phyloP scores from a whole-genome alignment of 2,797 vertebrate species.

The Lagocephalus sceleratus region DNA sequence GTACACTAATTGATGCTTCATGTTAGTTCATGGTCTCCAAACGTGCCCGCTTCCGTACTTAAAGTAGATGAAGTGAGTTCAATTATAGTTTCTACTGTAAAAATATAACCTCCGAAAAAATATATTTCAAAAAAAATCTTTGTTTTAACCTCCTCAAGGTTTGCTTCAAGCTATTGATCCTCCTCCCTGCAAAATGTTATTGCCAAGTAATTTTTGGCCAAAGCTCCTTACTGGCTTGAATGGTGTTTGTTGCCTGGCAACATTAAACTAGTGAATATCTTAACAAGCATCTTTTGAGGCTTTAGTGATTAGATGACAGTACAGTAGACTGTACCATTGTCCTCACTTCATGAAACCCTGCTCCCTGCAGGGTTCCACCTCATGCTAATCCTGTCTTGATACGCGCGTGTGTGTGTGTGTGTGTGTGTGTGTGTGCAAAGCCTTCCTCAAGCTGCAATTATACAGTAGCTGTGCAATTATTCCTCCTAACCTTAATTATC shows the following conservation, averaged over 20 bases:
- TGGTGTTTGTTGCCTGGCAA: conserved; percentile 62
- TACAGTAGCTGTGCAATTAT: no score
- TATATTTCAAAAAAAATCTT: background rate
- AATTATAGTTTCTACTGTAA: background rate
- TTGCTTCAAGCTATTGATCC: conserved; percentile 3
- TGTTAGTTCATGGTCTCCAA: no score
- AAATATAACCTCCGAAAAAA: background rate
- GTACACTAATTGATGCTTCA: no score
- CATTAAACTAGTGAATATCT: conserved; percentile 43
- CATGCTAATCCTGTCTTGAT: conserved; percentile 28
- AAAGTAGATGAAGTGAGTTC: background rate
- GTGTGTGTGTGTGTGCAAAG: conserved; percentile 5
- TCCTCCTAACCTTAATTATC: no score
- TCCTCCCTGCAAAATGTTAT: conserved; percentile 9
- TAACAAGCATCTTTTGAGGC: conserved; percentile 44
- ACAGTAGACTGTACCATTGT: conserved; percentile 17
- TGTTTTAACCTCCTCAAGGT: conserved; percentile 5
- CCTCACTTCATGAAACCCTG: conserved; percentile 31
- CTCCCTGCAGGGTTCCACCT: conserved; percentile 45
- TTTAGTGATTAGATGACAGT: conserved; percentile 48
- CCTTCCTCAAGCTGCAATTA: background rate
- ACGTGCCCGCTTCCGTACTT: background rate
- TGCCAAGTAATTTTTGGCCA: conserved; percentile 34
- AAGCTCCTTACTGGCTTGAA: conserved; percentile 22
- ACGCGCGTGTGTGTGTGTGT: background rate